Conservation (phyloP, 2,797 vertebrate species). For the Neomorphus geoffroyi region DNA sequence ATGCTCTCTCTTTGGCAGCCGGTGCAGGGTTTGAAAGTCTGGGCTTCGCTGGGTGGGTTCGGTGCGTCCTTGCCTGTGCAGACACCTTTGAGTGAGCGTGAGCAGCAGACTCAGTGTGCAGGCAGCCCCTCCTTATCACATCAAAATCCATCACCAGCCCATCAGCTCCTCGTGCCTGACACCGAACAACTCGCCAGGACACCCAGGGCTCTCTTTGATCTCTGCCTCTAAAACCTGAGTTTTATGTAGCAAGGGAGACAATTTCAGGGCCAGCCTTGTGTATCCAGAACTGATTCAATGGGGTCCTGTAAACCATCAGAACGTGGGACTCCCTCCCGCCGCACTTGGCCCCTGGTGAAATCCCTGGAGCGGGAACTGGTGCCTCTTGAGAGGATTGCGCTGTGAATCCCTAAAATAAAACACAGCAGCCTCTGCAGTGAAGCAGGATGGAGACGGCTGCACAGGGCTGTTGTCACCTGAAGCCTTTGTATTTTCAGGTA, state of each 20-base stretch:
- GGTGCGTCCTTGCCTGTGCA: neutral
- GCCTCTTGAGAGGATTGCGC: neutral
- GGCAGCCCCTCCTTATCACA: neutral
- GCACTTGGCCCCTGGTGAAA: neutral
- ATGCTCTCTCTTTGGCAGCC: neutral
- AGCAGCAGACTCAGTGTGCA: neutral
- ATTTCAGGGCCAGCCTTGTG: neutral
- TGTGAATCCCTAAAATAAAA: neutral
- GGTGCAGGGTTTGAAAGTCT: neutral
- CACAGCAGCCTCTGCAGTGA: neutral
- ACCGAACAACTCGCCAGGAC: neutral
- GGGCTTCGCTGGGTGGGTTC: neutral
- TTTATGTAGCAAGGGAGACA: accelerated
- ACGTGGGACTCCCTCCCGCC: neutral
- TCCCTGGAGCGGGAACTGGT: neutral
- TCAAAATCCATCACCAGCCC: neutral
- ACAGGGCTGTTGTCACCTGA: neutral
- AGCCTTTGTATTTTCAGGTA: neutral
- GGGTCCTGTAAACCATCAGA: neutral
- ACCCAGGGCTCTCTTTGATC: neutral
- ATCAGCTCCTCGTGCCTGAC: accelerated
- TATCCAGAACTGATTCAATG: neutral
- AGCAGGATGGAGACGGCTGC: neutral
- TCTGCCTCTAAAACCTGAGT: neutral
- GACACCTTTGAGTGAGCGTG: no score